These are phyloP conservation scores for Eriocheir sinensis DNA, from an alignment of 1,140 invertebrate species.

Conservation along the genomic window DNA sequence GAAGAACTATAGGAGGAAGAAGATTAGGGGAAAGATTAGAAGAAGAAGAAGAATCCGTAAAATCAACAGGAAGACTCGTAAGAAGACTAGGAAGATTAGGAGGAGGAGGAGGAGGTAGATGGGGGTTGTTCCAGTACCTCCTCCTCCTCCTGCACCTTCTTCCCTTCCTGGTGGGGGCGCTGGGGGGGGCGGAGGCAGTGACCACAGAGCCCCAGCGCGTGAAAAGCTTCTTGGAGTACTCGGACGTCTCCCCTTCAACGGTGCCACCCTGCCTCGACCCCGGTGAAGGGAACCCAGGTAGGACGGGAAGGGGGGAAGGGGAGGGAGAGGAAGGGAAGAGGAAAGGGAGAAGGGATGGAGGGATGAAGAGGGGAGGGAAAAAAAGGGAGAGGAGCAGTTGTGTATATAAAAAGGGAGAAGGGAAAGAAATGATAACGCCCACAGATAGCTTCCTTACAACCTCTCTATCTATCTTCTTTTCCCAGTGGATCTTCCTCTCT, in stretches of 20 bases:
- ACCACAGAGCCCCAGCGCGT: background rate
- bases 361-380: background rate
- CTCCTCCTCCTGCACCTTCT: background rate
- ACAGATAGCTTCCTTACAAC: background rate
- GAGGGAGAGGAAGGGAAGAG: constrained; percentile 39
- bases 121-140: too few relatives aligned
- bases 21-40: background rate
- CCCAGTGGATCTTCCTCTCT: too few relatives aligned
- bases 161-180: too few relatives aligned
- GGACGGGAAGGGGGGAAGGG: background rate
- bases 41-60: background rate
- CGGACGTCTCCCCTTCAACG: background rate
- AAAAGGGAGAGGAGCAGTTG: background rate
- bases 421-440: background rate
- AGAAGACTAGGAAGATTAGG: background rate
- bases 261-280: background rate
- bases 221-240: background rate
- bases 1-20: background rate
- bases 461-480: background rate
- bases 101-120: background rate
- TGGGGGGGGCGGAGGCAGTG: background rate
- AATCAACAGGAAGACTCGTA: background rate
- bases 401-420: background rate
- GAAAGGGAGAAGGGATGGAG: background rate
- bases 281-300: background rate